Percentiles rank a stretch among this genome's conserved stretches.
phyloP scores from a whole-genome alignment of 2,888 invertebrate genomes.

The Smittia aterrima region DNA sequence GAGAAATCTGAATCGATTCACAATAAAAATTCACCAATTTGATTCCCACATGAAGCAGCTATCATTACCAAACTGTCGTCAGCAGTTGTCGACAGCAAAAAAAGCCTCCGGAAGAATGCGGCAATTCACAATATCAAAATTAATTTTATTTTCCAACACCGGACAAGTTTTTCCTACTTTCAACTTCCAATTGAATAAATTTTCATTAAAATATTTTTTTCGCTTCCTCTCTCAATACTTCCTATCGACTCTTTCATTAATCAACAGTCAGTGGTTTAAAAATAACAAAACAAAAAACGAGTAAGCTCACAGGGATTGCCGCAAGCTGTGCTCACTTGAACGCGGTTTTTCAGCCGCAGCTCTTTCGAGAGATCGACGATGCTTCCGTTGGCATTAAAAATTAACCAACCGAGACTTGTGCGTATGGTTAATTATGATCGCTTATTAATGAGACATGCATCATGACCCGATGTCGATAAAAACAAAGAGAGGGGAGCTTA shows the following conservation, averaged over 20 bases:
- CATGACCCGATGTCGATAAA: too few relatives aligned
- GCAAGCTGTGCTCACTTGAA: too few relatives aligned
- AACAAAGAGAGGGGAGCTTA: too few relatives aligned
- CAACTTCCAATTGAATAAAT: constrained; percentile 1
- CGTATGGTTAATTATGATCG: too few relatives aligned
- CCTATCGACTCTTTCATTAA: not conserved
- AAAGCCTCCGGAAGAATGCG: not conserved
- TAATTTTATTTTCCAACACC: not conserved
- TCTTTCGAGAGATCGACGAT: too few relatives aligned
- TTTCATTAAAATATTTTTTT: constrained; percentile 17
- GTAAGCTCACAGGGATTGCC: too few relatives aligned
- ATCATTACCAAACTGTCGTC: not conserved
- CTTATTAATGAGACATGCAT: too few relatives aligned
- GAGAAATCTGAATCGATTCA: not conserved
- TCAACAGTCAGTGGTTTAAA: not conserved
- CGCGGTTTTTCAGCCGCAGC: too few relatives aligned
- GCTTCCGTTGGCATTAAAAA: too few relatives aligned
- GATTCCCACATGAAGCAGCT: not conserved
- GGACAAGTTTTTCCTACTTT: not conserved
- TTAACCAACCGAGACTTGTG: too few relatives aligned
- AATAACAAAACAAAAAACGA: too few relatives aligned
- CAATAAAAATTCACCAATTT: not conserved
- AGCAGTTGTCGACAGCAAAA: not conserved
- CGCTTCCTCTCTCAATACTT: constrained; percentile 4
- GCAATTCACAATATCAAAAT: not conserved